Conservation (phyloP, 2,113 vertebrate genomes). For the Greenwoodochromis staneri region DNA sequence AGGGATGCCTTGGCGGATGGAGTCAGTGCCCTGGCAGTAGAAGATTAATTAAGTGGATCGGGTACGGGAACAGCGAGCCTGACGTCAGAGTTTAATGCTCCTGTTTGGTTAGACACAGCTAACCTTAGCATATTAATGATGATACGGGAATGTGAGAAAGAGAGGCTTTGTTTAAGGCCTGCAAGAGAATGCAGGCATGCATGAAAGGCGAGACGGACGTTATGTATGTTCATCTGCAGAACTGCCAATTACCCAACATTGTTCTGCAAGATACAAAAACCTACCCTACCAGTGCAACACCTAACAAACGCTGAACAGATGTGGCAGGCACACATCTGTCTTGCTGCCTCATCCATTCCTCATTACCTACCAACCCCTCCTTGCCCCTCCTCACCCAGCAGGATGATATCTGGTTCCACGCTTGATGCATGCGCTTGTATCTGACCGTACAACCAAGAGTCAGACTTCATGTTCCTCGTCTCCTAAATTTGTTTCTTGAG, state of each 20-base stretch:
- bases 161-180: neutral
- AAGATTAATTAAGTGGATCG: slow-evolving; percentile 62
- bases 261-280: neutral
- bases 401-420: slow-evolving; percentile 21
- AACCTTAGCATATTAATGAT: neutral
- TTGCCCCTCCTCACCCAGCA: neutral
- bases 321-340: neutral
- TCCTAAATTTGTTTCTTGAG: neutral
- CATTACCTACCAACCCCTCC: neutral
- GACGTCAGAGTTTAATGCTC: slow-evolving; percentile 21
- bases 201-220: neutral
- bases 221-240: neutral
- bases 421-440: slow-evolving; percentile 24
- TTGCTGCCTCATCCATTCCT: neutral
- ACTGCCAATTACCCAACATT: neutral
- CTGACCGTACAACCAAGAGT: slow-evolving; percentile 13
- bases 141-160: neutral
- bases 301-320: neutral
- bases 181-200: neutral
- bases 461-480: slow-evolving; percentile 15
- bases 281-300: neutral
- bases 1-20: slow-evolving; percentile 42
- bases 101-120: slow-evolving; percentile 23
- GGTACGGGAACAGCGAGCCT: slow-evolving; percentile 14
- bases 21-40: slow-evolving; percentile 38